Evolutionary conservation across 2,113 vertebrate genomes (phyloP), one percentile per base, ranked within the genome.

Genomic region (Willisornis vidua): DNA sequence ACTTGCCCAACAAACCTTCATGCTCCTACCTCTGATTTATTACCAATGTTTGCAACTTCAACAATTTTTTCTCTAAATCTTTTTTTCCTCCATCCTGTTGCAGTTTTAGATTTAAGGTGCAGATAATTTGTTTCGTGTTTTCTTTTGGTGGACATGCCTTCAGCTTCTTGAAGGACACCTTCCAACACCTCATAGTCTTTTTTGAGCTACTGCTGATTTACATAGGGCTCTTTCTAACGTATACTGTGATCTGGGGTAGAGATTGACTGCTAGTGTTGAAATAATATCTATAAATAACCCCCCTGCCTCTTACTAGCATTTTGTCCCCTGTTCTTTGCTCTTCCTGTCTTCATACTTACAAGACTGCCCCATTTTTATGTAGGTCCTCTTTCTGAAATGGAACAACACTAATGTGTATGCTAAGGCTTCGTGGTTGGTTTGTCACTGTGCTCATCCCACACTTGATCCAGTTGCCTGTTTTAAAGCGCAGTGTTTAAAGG

Each of bases 1-100:
- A 43, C 77, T 62, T 89, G 73, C 46, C 73, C 85, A 66, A n/a
- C 41, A 78, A 75, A 85, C 43, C 43, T 58, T 9, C 28, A 54
- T 35, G 48, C 19, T 91, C 24, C 15, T 54, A 12, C 33, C 10
- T 78, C 52, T 90, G 78, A 78, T 85, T 82, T 94, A 79, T 93
- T 63, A 63, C 23, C 74, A 24, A 12, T 35, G 18, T 71, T 91
- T 78, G 35, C 39, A 39, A 33, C 14, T 67, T 72, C 82, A 75
- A 48, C 57, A 72, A 22, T 51, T 83, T 79, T 78, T 61, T 74
- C 22, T 81, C 13, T 51, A 93, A 76, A 37, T 37, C 1, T 43
- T 55, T 3, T 5, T 33, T 35, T 35, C 31, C 10, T 6, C 7
- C 16, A 4, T 33, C 16, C 22, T 45, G 7, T 59, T 67, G 8